Percentiles rank a stretch among this genome's conserved stretches.
These are phyloP conservation scores for Coranthus polyacanthus DNA, from an alignment of 2,797 vertebrate species.

Conservation along the genomic window DNA sequence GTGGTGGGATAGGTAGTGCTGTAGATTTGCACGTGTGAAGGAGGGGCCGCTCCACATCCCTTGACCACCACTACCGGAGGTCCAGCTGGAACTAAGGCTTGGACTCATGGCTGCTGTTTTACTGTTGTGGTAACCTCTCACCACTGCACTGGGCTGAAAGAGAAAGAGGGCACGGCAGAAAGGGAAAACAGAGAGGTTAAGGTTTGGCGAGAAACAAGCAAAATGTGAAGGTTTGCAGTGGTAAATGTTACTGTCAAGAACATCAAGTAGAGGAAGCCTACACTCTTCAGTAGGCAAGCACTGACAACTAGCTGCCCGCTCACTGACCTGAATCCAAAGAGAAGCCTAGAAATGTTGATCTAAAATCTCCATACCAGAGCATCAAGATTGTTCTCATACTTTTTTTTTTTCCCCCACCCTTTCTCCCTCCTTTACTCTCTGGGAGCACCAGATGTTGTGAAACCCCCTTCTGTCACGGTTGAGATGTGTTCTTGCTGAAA, in stretches of 20 bases:
- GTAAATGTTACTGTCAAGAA: constrained; percentile 53
- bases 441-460: constrained; percentile 75
- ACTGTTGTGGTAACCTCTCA: constrained; percentile 87
- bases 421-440: constrained; percentile 18
- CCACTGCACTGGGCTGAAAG: constrained; percentile 85
- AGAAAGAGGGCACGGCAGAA: constrained; percentile 1
- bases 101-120: constrained; percentile 86
- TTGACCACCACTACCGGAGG: constrained; percentile 72
- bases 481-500: constrained; percentile 73
- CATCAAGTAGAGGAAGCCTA: constrained; percentile 33
- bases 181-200: constrained; percentile 14
- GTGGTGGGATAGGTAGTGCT: constrained; percentile 60
- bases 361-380: constrained; percentile 61
- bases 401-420: constrained; percentile 50
- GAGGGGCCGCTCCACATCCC: constrained; percentile 85
- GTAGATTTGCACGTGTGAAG: constrained; percentile 83
- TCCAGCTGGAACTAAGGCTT: constrained; percentile 87
- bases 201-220: constrained; percentile 6
- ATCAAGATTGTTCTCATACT: constrained; percentile 70
- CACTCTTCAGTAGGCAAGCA: constrained; percentile 33
- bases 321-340: constrained; percentile 61
- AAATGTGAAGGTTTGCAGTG: constrained; percentile 23
- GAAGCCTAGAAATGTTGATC: constrained; percentile 57
- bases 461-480: constrained; percentile 71
- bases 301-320: constrained; percentile 64